These are phyloP conservation scores for Chironomus riparius DNA, from an alignment of 2,888 invertebrate genomes.

Conservation along the genomic window DNA sequence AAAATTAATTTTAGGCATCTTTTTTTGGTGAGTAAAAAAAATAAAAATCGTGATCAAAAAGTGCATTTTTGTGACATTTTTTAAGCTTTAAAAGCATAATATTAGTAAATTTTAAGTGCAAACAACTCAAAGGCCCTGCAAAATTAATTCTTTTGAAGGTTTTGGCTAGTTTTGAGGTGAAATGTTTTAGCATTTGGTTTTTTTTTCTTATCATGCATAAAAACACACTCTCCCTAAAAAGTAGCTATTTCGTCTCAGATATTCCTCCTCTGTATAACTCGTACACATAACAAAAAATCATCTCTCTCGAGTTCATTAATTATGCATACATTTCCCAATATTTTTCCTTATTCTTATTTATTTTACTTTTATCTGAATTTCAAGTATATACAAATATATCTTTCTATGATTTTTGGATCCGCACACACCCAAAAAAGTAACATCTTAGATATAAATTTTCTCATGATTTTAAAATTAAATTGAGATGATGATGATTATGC, in stretches of 20 bases:
- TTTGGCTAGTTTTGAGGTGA: too few relatives aligned
- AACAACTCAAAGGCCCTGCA: not conserved
- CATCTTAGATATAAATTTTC: not conserved
- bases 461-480: not conserved
- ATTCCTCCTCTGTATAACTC: not conserved
- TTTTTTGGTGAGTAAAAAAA: not conserved
- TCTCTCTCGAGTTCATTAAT: conserved; percentile 11
- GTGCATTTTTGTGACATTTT: not conserved
- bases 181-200: too few relatives aligned
- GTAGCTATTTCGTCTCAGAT: not conserved
- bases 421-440: conserved; percentile 4
- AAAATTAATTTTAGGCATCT: not conserved
- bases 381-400: not conserved
- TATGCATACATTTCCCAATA: conserved; percentile 21
- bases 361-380: not conserved
- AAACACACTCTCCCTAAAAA: not conserved
- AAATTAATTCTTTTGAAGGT: too few relatives aligned
- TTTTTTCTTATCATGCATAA: not conserved
- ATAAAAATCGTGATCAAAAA: not conserved
- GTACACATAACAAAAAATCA: not conserved
- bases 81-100: not conserved
- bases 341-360: not conserved
- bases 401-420: not conserved
- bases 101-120: not conserved
- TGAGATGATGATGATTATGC: not conserved